Conservation (phyloP, 2,888 invertebrate species). For the Notocelia uddmanniana region DNA sequence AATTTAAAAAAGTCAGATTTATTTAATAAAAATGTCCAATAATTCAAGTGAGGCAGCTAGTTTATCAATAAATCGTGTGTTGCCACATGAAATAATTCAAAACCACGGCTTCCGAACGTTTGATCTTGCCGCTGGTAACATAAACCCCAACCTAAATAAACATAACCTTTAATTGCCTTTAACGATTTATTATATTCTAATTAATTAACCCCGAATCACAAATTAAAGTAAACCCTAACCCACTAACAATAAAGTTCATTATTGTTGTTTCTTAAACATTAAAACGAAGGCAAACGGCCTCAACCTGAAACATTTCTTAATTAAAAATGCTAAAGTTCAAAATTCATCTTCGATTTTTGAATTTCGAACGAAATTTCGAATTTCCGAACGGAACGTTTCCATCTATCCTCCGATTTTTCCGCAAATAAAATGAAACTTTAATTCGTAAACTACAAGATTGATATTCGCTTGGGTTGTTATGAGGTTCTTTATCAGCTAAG, state of each 20-base stretch:
- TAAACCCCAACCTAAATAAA: constrained; percentile 52
- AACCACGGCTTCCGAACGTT: constrained; percentile 46
- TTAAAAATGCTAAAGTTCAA: constrained; percentile 44
- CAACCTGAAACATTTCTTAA: constrained; percentile 41
- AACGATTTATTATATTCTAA: constrained; percentile 51
- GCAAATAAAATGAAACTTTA: constrained; percentile 46
- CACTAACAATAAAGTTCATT: constrained; percentile 5
- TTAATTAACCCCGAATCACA: constrained; percentile 42
- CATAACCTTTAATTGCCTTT: constrained; percentile 55
- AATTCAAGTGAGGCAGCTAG: constrained; percentile 36
- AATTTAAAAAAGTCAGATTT: no score
- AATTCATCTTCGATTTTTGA: constrained; percentile 33
- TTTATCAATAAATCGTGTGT: constrained; percentile 43
- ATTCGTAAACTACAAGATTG: constrained; percentile 20
- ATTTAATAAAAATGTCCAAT: not conserved
- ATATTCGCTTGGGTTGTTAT: constrained; percentile 47
- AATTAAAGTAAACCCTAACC: constrained; percentile 8
- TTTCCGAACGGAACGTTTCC: constrained; percentile 34
- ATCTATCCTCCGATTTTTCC: constrained; percentile 16
- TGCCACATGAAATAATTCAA: constrained; percentile 42
- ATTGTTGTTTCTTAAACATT: not conserved
- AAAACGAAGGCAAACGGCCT: constrained; percentile 27
- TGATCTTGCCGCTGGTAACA: constrained; percentile 46
- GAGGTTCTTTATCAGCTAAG: constrained; percentile 61
- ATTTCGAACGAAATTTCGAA: constrained; percentile 35